A percentile compares a stretch with the other conserved stretches of the same genome.
phyloP scores from a whole-genome alignment of 2,888 invertebrate species.

The Netelia virgata region DNA sequence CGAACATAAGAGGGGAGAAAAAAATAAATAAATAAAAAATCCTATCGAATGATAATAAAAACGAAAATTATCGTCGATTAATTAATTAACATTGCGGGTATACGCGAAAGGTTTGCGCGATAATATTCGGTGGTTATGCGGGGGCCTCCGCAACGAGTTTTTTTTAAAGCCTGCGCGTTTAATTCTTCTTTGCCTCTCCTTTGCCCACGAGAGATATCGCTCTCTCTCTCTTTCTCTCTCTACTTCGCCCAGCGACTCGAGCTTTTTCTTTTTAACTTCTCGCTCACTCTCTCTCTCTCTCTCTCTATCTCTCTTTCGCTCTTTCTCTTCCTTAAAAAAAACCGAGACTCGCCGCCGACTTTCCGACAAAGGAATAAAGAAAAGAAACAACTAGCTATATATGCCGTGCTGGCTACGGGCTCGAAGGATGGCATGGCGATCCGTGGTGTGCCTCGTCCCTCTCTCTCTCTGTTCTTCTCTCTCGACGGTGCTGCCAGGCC shows the following conservation, averaged over 20 bases:
- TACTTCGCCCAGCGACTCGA: slow-evolving; percentile 58
- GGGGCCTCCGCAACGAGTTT: slow-evolving; percentile 57
- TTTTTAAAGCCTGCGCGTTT: slow-evolving; percentile 60
- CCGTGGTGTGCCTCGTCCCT: slow-evolving; percentile 57
- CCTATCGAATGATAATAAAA: slow-evolving; percentile 16
- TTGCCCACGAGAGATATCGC: slow-evolving; percentile 20
- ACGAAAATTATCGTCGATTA: slow-evolving; percentile 34
- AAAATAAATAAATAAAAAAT: not conserved
- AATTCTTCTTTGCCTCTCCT: slow-evolving; percentile 57
- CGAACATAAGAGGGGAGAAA: too few relatives aligned
- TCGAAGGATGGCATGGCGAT: slow-evolving; percentile 74
- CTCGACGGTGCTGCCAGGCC: slow-evolving; percentile 60
- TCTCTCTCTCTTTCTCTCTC: slow-evolving; percentile 60
- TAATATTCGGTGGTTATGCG: slow-evolving; percentile 55
- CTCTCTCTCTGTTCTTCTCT: slow-evolving; percentile 11
- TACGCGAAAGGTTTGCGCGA: slow-evolving; percentile 23
- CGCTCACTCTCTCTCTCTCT: slow-evolving; percentile 63
- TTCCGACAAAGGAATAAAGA: slow-evolving; percentile 84
- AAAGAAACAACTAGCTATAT: slow-evolving; percentile 83
- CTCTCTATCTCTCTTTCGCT: slow-evolving; percentile 52
- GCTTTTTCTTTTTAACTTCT: slow-evolving; percentile 65
- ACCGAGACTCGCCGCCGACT: slow-evolving; percentile 84
- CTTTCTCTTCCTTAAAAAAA: slow-evolving; percentile 76
- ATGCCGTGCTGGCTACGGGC: slow-evolving; percentile 65
- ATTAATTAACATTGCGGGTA: slow-evolving; percentile 49